These are phyloP conservation scores for Festucalex cinctus DNA, from an alignment of 2,113 vertebrate species.

Conservation along the genomic window DNA sequence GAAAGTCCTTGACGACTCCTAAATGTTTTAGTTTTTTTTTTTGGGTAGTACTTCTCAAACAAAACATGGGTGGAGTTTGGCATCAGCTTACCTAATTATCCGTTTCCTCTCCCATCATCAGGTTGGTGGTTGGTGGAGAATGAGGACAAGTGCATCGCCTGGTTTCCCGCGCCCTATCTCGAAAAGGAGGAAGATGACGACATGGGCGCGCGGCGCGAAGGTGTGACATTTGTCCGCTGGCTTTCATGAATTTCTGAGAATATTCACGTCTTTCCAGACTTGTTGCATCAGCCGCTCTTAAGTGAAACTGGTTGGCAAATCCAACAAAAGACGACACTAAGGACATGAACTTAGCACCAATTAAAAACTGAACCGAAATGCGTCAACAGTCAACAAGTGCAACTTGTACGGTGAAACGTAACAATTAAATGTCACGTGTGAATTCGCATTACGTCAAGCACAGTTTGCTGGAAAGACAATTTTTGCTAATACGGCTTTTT, in stretches of 20 bases:
- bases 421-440: background rate
- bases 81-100: background rate
- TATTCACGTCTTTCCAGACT: background rate
- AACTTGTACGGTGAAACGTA: background rate
- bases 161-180: constrained; percentile 92
- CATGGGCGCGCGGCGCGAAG: constrained; percentile 26
- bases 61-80: background rate
- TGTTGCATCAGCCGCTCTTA: background rate
- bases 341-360: background rate
- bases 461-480: no score
- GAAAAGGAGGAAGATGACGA: constrained; percentile 51
- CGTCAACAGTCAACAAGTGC: background rate
- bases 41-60: background rate
- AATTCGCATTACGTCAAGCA: background rate
- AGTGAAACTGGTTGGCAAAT: background rate
- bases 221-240: constrained; percentile 36
- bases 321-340: background rate
- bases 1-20: background rate
- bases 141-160: constrained; percentile 77
- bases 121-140: constrained; percentile 97
- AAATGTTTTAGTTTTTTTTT: background rate
- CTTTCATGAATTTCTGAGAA: background rate
- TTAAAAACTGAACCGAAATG: background rate
- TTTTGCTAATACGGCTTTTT: background rate
- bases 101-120: constrained; percentile 59